A percentile compares a stretch with the other conserved stretches of the same genome.
These are phyloP conservation scores for Perdita meconis DNA, from an alignment of 2,888 invertebrate genomes.

Conservation along the genomic window DNA sequence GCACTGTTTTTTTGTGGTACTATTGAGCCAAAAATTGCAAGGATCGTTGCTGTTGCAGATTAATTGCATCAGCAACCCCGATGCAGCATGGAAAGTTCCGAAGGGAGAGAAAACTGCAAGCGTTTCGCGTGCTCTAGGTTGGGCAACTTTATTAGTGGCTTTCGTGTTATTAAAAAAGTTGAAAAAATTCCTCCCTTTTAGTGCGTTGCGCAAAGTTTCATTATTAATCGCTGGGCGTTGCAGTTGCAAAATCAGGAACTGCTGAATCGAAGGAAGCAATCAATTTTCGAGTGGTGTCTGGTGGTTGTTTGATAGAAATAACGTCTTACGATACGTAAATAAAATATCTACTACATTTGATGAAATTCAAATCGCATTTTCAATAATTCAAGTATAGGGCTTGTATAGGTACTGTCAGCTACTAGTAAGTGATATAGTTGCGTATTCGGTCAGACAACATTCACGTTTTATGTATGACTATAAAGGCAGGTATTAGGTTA, in stretches of 20 bases:
- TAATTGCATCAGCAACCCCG: conserved; percentile 20
- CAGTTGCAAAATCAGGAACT: background rate
- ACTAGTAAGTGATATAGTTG: too few relatives aligned
- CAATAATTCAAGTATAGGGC: too few relatives aligned
- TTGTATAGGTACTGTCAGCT: too few relatives aligned
- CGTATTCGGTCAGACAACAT: too few relatives aligned
- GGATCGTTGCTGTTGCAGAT: conserved; percentile 28
- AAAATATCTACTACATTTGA: too few relatives aligned
- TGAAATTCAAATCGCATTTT: too few relatives aligned
- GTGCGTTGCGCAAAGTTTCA: background rate
- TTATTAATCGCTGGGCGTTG: background rate
- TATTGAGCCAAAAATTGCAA: background rate
- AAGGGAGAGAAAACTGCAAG: conserved; percentile 5
- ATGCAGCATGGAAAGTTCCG: background rate
- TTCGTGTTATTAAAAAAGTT: conserved; percentile 30
- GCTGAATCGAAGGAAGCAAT: too few relatives aligned
- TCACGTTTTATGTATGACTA: too few relatives aligned
- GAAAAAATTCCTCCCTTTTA: background rate
- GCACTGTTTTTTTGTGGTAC: background rate
- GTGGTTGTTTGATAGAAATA: too few relatives aligned
- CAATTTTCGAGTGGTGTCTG: too few relatives aligned
- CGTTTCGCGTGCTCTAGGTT: background rate
- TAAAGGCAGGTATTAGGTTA: too few relatives aligned
- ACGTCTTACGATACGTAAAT: too few relatives aligned
- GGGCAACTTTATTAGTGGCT: conserved; percentile 15